Percentiles rank a stretch among this genome's conserved stretches.
phyloP scores from a whole-genome alignment of 2,888 invertebrate species.

The Yponomeuta plumbellus region DNA sequence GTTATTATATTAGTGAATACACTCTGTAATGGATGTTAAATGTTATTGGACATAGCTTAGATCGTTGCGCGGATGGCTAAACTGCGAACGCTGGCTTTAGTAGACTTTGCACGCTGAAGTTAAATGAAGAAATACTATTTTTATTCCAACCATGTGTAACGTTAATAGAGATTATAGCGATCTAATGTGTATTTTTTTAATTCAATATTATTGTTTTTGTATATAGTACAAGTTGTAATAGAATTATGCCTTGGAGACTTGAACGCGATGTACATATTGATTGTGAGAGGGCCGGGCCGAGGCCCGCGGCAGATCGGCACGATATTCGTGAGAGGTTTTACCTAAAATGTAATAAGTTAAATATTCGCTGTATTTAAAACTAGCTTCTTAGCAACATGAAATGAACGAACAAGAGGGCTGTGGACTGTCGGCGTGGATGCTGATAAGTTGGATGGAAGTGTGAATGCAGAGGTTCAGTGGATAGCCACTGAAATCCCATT shows the following conservation, averaged over 20 bases:
- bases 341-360: constrained; percentile 49
- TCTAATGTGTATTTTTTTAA: constrained; percentile 71
- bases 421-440: constrained; percentile 28
- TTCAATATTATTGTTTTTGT: constrained; percentile 67
- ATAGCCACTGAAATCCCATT: constrained; percentile 23
- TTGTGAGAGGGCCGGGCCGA: constrained; percentile 27
- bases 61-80: constrained; percentile 52
- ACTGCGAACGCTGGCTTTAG: constrained; percentile 62
- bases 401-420: constrained; percentile 63
- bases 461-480: background rate
- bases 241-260: constrained; percentile 47
- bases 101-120: constrained; percentile 67
- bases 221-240: constrained; percentile 75
- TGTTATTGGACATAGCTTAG: constrained; percentile 32
- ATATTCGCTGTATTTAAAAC: constrained; percentile 65
- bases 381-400: constrained; percentile 58
- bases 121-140: constrained; percentile 52
- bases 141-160: constrained; percentile 67
- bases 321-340: constrained; percentile 37
- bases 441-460: background rate
- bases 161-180: constrained; percentile 68
- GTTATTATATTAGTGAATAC: constrained; percentile 12
- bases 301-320: background rate
- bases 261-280: constrained; percentile 62
- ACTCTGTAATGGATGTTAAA: constrained; percentile 21